phyloP scores from a whole-genome alignment of 92 coral and sea anemone genomes.

The Paramuricea clavata region DNA sequence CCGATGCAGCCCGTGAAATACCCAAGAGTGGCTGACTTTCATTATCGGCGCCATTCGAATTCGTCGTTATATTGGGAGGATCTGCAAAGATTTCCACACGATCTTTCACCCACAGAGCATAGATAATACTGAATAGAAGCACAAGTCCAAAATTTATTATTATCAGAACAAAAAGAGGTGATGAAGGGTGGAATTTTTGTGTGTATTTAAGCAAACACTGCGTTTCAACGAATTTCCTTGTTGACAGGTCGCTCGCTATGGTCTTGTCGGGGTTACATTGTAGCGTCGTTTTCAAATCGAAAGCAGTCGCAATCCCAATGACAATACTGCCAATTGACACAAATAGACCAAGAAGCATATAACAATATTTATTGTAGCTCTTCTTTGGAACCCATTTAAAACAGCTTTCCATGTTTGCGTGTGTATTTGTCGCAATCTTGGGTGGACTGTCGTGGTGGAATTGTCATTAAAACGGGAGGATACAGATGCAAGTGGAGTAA shows the following conservation, averaged over 20 bases:
- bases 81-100: neutral
- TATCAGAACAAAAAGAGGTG: neutral
- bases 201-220: slow-evolving; percentile 11
- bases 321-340: neutral
- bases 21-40: neutral
- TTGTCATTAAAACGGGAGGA: no score
- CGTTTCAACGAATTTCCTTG: neutral
- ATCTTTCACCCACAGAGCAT: neutral
- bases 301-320: neutral
- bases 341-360: neutral
- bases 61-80: neutral
- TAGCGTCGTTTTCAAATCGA: slow-evolving; percentile 15
- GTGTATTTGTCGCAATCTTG: neutral
- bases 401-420: neutral
- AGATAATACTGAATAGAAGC: neutral
- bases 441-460: no score
- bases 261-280: slow-evolving; percentile 22
- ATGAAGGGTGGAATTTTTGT: neutral
- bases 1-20: neutral
- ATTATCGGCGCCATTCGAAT: neutral
- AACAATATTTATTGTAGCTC: neutral
- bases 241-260: neutral
- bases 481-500: no score
- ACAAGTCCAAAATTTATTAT: neutral
- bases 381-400: neutral